A percentile compares a stretch with the other conserved stretches of the same genome.
phyloP scores from a whole-genome alignment of 2,888 invertebrate genomes.

The Amiota minor region DNA sequence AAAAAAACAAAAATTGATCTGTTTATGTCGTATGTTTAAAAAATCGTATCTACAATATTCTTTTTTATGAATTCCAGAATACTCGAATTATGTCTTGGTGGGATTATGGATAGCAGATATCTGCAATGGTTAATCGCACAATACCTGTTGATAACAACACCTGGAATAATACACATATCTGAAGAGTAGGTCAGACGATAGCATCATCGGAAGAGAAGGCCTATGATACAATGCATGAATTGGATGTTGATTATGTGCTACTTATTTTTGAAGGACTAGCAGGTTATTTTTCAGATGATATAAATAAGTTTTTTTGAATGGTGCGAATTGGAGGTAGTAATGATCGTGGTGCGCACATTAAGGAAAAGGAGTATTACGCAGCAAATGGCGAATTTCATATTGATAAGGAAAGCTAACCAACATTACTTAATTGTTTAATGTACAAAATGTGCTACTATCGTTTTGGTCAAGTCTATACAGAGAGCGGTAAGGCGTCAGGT shows the following conservation, averaged over 20 bases:
- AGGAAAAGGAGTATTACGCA: slow-evolving; percentile 97
- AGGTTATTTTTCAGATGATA: too few relatives aligned
- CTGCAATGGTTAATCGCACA: slow-evolving; percentile 98
- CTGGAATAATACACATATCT: slow-evolving; percentile 99
- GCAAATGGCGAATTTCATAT: slow-evolving; percentile 95
- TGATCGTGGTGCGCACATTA: slow-evolving; percentile 93
- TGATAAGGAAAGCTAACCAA: slow-evolving; percentile 93
- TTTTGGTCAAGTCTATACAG: too few relatives aligned
- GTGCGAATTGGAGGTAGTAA: slow-evolving; percentile 98
- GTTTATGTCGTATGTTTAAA: neutral
- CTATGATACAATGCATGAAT: too few relatives aligned
- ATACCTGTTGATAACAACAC: slow-evolving; percentile 99
- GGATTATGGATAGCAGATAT: too few relatives aligned
- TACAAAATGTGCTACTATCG: too few relatives aligned
- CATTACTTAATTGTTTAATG: too few relatives aligned
- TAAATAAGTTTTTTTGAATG: too few relatives aligned
- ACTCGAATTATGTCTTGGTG: too few relatives aligned
- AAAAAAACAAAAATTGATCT: slow-evolving; percentile 61
- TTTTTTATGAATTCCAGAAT: too few relatives aligned
- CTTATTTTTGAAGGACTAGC: too few relatives aligned
- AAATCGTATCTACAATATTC: neutral
- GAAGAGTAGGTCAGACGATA: slow-evolving; percentile 98
- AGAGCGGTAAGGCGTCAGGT: too few relatives aligned
- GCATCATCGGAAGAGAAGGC: slow-evolving; percentile 96
- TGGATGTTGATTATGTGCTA: too few relatives aligned